Evolutionary conservation across 1,140 invertebrate species (phyloP), one percentile per base, ranked within the genome.

Genomic region (Pararge aegeria): DNA sequence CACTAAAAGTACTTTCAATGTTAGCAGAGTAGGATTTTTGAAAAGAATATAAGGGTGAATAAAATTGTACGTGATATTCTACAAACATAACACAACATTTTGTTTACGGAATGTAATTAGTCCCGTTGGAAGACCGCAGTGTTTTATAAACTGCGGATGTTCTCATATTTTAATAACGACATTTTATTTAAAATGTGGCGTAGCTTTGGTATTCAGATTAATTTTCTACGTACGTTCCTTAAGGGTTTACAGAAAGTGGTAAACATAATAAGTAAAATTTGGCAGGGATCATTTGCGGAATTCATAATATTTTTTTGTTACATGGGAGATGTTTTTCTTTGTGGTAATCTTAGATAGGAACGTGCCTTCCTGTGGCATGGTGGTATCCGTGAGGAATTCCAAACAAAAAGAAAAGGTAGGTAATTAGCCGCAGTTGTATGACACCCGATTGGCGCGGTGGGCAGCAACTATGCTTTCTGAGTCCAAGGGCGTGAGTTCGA

Each of bases 31-130:
- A n/a, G n/a, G n/a, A n/a, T n/a, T n/a, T n/a, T n/a, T n/a, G n/a
- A n/a, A n/a, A n/a, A n/a, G n/a, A 34, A 34, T 34, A 30, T 30
- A 30, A 30, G 30, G 7, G 30, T 34, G n/a, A 34, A 7, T 12
- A 34, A 34, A 12, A 12, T 34, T 2, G 30, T 34, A 34, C 10
- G 30, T 12, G 30, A 34, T 34, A 34, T 34, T 18, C 12, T 42
- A 18, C 38, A 42, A 42, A 18, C 16, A 42, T 42, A 42, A 42
- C 38, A 13, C 2, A 42, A 18, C 4, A 58, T 49, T 58, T 44
- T 51, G 57, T 46, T 52, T 18, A 27, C 49, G 16, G 40, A 34
- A 65, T 15, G 16, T 60, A 65, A 65, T 65, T 56, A 64, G 54
- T 27, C 46, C 62, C 62, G 9, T 21, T 55, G 52, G 59, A 56